Evolutionary conservation across 2,888 invertebrate genomes (phyloP), one percentile per base, ranked within the genome.

Genomic region (Muscina levida): DNA sequence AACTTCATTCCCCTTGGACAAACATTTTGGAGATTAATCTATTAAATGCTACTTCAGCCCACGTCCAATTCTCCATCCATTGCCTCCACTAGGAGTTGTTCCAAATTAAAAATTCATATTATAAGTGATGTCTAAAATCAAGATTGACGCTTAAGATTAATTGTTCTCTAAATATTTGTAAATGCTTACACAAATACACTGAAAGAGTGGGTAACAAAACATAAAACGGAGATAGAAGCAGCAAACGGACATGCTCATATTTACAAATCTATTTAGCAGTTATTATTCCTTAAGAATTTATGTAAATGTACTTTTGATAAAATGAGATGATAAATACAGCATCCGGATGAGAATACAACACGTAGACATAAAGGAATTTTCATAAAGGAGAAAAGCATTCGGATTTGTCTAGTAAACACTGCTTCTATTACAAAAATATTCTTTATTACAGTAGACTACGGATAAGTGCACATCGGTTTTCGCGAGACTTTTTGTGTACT

Each of bases 81-180:
- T 59, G 11, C 2, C 31, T 15, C 15, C 22, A 4, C 11, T 59
- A 15, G 1, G 17, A 37, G 59, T 37, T 11, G 59, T 37, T 17
- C 1, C 31, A 57, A 46, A n/a, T 44, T 44, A 70, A 31, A 42
- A 66, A 66, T 13, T 46, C 39, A 5, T 37, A 11, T 11, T 53
- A 44, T 56, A 56, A 42, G 44, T 57, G 46, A 73, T 66, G 56
- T 53, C 37, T 46, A 37, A 57, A 73, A 73, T 73, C 37, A 73
- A 66, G 73, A 73, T 73, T 73, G 73, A 73, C 73, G 46, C 66
- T 73, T 46, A 66, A 66, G 66, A 73, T 73, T 73, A 73, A 73
- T 73, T 15, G 66, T 26, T 22, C 42, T 73, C 22, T 15, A 53
- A 44, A 72, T 59, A 59, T 26, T 37, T 17, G 15, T 59, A 39